A percentile compares a stretch with the other conserved stretches of the same genome.
Evolutionary conservation across 1,140 invertebrate genomes (phyloP).

Genomic region (Papilio helenus): DNA sequence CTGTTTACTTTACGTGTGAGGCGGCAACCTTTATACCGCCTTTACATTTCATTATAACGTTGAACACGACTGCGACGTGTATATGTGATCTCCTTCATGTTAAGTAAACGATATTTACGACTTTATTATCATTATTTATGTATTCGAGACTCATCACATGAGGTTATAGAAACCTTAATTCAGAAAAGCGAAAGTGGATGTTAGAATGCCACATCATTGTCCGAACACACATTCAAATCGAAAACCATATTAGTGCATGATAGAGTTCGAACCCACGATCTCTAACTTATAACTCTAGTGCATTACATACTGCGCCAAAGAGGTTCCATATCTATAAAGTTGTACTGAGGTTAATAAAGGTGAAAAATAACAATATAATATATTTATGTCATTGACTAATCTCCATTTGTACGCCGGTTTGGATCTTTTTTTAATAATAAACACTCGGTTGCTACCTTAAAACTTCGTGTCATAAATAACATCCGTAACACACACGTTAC

Average conservation of each 20-base stretch:
- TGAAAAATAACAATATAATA: not conserved
- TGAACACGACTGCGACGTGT: constrained; percentile 52
- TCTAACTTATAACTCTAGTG: too few species aligned
- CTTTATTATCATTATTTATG: constrained; percentile 37
- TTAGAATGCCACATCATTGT: too few species aligned
- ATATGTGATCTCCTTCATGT: constrained; percentile 49
- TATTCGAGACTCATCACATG: not conserved
- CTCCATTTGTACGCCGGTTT: not conserved
- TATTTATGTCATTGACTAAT: not conserved
- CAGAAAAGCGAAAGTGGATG: not conserved
- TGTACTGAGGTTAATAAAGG: not conserved
- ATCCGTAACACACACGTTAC: constrained; percentile 20
- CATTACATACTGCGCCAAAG: too few species aligned
- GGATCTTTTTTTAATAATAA: not conserved
- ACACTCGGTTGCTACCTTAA: not conserved
- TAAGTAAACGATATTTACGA: constrained; percentile 25
- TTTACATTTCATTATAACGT: constrained; percentile 57
- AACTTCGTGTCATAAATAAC: not conserved
- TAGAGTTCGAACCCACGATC: too few species aligned
- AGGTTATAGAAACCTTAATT: not conserved
- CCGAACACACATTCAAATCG: too few species aligned
- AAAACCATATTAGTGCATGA: too few species aligned
- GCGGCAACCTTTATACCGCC: constrained; percentile 51
- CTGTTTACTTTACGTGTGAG: constrained; percentile 66
- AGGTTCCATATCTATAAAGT: too few species aligned